Base-by-base conservation (phyloP, 2,113 vertebrate species). In the Gorsachius goisagi region DNA sequence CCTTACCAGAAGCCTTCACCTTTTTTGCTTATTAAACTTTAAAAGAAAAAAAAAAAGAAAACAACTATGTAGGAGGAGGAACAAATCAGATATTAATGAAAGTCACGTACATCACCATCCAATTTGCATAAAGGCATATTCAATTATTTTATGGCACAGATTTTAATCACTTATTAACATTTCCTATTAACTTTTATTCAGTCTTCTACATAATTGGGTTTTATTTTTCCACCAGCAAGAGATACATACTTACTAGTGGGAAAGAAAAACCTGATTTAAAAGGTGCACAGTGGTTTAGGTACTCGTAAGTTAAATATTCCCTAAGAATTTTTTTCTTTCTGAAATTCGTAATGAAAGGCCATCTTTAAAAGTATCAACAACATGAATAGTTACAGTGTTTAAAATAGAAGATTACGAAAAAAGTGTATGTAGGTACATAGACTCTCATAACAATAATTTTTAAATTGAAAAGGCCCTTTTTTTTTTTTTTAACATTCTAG, bases 231-330 rank as follows among this genome's bases (percentile, higher is more conserved):
- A 49, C 22, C 24, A 75, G 60, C 81, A 90, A 86, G 35, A 84
- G 49, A 45, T n/a, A 32, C 5, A n/a, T 89, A 80, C 93, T 98
- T 97, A 92, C 93, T 94, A 96, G 96, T 95, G 95, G 93, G 95
- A 88, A 67, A 92, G 73, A 79, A 78, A 93, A 93, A 75, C 95
- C 97, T 97, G 87, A 90, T 98, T 96, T 97, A 37, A 92, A 95
- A 97, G 67, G 81, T 92, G 58, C 92, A 89, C 97, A 97, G 97
- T 97, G 97, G 97, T 97, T 98, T 98, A 98, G 90, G 68, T 89
- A 35, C 97, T 98, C 94, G 66, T 91, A 95, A 96, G 96, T 98
- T 98, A 98, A 97, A 96, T 95, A 97, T 96, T 90, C 97, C 39
- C 28, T 50, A 32, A 41, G 50, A 97, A 97, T 97, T 49, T 93